Evolutionary conservation across 2,113 vertebrate genomes (phyloP), one percentile per base, ranked within the genome.

Genomic region (Mastomys natalensis): DNA sequence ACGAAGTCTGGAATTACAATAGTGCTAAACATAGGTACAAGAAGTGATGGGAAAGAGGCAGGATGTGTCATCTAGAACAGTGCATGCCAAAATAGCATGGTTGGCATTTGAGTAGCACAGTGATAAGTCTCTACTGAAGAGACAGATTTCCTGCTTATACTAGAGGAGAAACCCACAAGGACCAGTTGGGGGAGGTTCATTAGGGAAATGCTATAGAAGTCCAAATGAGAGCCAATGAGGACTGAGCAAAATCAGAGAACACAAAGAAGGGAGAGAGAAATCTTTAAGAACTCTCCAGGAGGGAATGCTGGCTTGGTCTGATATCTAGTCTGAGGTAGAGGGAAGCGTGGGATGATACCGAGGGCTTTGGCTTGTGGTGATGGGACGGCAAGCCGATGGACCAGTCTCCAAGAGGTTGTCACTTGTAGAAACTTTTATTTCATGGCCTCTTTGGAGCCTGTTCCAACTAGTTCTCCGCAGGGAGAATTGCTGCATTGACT

Each of bases 401-500:
- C 77, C 6, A 24, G n/a, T 53, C 37, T 96, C 88, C 76, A 55
- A 92, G 93, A 78, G 43, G 24, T 90, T 94, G 29, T 55, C 82
- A 76, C 55, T 40, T 60, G 48, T 62, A 45, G 77, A 95, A 91
- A 94, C 43, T 81, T 95, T 97, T 64, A 60, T 89, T 95, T 64
- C 9, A 0, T 26, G 13, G 48, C 85, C 34, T 53, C 11, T 45
- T 72, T 6, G 0, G 53, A 62, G 9, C 21, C 22, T 72, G 91
- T 93, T 89, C 92, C 60, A 58, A 93, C 85, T 70, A 95, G 24
- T 85, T 90, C 45, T 92, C 84, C 88, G 10, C 55, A 31, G 62
- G 58, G 86, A 87, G 45, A 91, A 66, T 86, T 66, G 87, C 85
- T 84, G 77, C 74, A 87, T 96, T 95, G 91, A 95, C 93, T 68